These are phyloP conservation scores for Vicugna pacos DNA, from an alignment of 2,113 vertebrate genomes.

Conservation along the genomic window DNA sequence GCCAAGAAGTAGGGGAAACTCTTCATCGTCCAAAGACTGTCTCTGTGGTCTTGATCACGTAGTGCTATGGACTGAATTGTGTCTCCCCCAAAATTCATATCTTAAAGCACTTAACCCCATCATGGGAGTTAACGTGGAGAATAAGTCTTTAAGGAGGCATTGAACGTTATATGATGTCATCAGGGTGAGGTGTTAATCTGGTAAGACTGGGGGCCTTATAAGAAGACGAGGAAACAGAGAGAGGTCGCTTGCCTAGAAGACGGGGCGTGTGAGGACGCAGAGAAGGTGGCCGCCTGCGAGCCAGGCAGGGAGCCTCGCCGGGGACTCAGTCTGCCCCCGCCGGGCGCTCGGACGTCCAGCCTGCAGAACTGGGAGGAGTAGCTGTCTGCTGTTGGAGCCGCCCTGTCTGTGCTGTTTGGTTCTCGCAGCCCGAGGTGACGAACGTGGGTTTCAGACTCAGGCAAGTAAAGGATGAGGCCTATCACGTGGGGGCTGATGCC, in stretches of 20 bases:
- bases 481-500: fast-evolving
- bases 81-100: background rate
- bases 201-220: background rate
- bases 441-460: no score
- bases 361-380: background rate
- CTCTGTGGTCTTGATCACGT: background rate
- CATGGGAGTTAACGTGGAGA: background rate
- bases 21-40: background rate
- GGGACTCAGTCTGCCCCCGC: background rate
- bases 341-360: background rate
- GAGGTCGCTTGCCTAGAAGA: background rate
- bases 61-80: background rate
- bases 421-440: fast-evolving
- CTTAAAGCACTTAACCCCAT: background rate
- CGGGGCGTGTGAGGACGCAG: background rate
- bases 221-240: no score
- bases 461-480: no score
- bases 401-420: background rate
- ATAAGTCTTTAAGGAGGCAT: background rate
- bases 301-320: background rate
- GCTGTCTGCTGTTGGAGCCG: no score
- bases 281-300: background rate
- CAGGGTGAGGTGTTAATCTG: background rate
- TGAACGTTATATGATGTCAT: background rate
- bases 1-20: background rate